Base-by-base conservation (phyloP, 2,797 vertebrate species). In the Siniperca obscura region DNA sequence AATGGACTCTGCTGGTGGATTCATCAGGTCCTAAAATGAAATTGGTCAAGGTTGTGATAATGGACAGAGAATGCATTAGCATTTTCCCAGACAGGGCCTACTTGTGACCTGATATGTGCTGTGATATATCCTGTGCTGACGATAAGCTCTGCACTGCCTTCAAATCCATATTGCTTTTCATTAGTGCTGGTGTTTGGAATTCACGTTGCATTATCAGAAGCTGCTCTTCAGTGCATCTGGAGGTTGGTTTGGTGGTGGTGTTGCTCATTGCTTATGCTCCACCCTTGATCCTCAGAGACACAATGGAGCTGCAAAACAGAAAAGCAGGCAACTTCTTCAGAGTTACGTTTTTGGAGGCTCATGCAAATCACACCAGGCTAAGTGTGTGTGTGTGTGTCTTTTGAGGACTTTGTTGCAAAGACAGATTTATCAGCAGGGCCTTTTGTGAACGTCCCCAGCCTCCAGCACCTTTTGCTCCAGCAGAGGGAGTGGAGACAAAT, bases 371-470 rank as follows among this genome's bases (percentile, higher is more conserved):
- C n/a, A 50, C 27, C 74, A 65, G 46, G 46, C 75, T 82, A 34
- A 56, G 6, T 75, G 72, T 69, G 25, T 66, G 73, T 66, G 73
- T 67, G 82, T 80, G 86, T 80, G 79, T 88, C 66, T 76, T 85
- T 81, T 88, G 84, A 90, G 86, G 74, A 91, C 90, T 88, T 93
- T 92, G 92, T 92, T 82, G 81, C 65, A 68, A 61, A 85, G 92
- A 90, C 90, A 95, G 94, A 95, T 96, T 95, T 95, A 95, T 95
- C 89, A 91, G 90, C 74, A 7, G 68, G 70, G 44, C 52, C 91
- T 81, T 94, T 94, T 95, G 93, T 95, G 87, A 84, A 53, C 12
- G 25, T 83, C 86, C 82, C 86, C 67, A 59, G 70, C 80, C 78
- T 88, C 70, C 84, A 83, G 56, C 83, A 88, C 89, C 87, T 87